These are phyloP conservation scores for Alexandromys fortis DNA, from an alignment of 2,113 vertebrate species.

Conservation along the genomic window DNA sequence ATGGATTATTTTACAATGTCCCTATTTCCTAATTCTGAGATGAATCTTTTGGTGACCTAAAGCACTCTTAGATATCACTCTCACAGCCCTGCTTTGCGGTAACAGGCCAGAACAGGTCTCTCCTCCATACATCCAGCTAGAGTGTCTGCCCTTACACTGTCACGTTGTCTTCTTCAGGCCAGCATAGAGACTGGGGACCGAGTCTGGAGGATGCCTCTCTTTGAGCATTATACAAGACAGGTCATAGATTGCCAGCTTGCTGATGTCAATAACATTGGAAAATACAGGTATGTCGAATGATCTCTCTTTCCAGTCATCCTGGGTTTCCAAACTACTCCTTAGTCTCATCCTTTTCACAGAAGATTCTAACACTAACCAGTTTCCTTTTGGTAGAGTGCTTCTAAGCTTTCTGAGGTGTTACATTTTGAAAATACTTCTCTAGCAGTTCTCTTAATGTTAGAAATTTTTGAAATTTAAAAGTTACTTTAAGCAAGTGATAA, in stretches of 20 bases:
- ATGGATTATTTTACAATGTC: neutral
- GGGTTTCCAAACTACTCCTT: neutral
- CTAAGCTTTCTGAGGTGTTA: neutral
- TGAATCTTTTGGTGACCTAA: neutral
- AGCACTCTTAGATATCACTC: neutral
- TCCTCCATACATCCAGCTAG: neutral
- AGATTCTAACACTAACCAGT: neutral
- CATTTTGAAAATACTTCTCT: slow-evolving; percentile 51
- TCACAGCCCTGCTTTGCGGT: neutral
- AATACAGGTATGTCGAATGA: slow-evolving; percentile 89
- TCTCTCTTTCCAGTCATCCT: neutral
- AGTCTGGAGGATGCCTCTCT: slow-evolving; percentile 99
- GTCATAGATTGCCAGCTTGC: slow-evolving; percentile 94
- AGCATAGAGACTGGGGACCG: slow-evolving; percentile 95
- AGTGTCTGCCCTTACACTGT: neutral
- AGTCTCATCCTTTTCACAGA: neutral
- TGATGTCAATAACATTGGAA: slow-evolving; percentile 97
- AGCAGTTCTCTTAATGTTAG: slow-evolving; percentile 32
- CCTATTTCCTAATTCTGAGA: slow-evolving; percentile 37
- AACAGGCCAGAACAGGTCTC: neutral
- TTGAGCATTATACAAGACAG: slow-evolving; percentile 96
- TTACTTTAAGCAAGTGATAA: slow-evolving; percentile 22
- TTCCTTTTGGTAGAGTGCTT: neutral
- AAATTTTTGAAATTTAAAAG: slow-evolving; percentile 25
- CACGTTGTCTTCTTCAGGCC: slow-evolving; percentile 85